Percentiles rank a stretch among this genome's conserved stretches.
These are phyloP conservation scores for Rhopalosiphum nymphaeae DNA, from an alignment of 2,888 invertebrate species.

Conservation along the genomic window DNA sequence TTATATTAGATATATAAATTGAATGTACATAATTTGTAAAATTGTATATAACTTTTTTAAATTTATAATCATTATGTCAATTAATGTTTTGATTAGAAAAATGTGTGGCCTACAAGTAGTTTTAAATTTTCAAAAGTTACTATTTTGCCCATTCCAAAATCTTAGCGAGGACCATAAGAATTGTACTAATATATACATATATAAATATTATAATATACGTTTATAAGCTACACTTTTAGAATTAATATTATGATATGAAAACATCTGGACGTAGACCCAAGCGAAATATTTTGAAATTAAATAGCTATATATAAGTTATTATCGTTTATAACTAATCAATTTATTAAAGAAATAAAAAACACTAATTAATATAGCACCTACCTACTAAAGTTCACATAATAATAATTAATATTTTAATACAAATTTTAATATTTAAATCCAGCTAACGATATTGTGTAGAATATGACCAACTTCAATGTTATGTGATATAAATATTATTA, in stretches of 20 bases:
- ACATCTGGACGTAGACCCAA: background rate
- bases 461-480: background rate
- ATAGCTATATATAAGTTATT: background rate
- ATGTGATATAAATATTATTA: background rate
- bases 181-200: too few relatives aligned
- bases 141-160: background rate
- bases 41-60: too few relatives aligned
- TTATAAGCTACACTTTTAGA: background rate
- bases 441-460: background rate
- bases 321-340: background rate
- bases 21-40: too few relatives aligned
- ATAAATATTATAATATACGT: background rate
- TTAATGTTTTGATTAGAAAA: background rate
- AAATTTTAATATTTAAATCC: background rate
- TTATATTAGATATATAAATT: too few relatives aligned
- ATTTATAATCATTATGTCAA: background rate
- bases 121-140: background rate
- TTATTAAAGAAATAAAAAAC: background rate
- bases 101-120: background rate
- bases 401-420: background rate
- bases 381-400: background rate
- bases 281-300: background rate
- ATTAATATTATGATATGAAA: background rate
- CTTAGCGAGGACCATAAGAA: background rate
- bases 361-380: background rate